Percentiles rank a stretch among this genome's conserved stretches.
Evolutionary conservation across 2,797 vertebrate species (phyloP).

Genomic region (Syngnathus rostellatus): DNA sequence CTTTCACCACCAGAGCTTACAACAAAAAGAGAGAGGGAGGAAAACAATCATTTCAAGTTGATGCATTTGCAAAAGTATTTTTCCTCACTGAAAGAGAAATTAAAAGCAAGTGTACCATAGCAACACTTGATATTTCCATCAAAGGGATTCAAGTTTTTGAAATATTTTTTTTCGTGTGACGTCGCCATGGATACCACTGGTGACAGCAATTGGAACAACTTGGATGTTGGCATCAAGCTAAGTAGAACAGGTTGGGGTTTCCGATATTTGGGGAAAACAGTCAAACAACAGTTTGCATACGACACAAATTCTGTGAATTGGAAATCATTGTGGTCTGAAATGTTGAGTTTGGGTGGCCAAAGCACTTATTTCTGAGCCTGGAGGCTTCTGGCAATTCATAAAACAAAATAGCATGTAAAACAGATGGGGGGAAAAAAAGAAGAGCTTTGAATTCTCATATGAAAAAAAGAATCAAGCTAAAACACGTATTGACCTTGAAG

Average conservation of each 20-base stretch:
- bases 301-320: background rate
- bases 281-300: background rate
- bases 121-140: too few species aligned
- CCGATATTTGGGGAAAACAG: too few species aligned
- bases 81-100: too few species aligned
- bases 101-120: too few species aligned
- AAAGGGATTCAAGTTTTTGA: too few species aligned
- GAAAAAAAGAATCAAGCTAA: constrained; percentile 5
- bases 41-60: constrained; percentile 35
- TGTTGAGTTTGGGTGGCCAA: background rate
- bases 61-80: too few species aligned
- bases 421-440: background rate
- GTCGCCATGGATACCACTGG: too few species aligned
- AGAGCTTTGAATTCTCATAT: constrained; percentile 8
- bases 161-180: too few species aligned
- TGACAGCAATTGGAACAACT: too few species aligned
- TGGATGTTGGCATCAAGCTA: too few species aligned
- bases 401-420: background rate
- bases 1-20: constrained; percentile 30
- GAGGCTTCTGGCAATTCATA: background rate
- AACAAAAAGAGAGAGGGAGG: constrained; percentile 24
- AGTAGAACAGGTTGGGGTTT: too few species aligned
- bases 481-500: constrained; percentile 22
- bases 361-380: background rate
- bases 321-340: constrained; percentile 6